Evolutionary conservation across 1,140 invertebrate genomes (phyloP).

Genomic region (Dendrolimus punctatus): DNA sequence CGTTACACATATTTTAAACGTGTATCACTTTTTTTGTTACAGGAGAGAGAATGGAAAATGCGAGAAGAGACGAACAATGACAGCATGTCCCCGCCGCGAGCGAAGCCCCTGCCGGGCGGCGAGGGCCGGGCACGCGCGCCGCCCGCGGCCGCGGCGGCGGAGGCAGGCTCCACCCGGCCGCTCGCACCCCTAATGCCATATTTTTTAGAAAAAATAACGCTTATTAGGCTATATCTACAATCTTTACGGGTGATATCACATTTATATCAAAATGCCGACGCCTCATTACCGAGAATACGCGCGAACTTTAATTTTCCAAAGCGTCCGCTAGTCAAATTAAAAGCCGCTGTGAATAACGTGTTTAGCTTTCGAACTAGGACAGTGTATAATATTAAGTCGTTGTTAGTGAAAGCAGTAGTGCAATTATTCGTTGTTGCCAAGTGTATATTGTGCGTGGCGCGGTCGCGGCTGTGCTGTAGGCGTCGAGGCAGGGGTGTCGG

Average conservation of each 20-base stretch:
- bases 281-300: slow-evolving; percentile 34
- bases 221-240: slow-evolving; percentile 63
- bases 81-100: slow-evolving; percentile 61
- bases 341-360: slow-evolving; percentile 38
- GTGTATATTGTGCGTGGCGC: slow-evolving; percentile 39
- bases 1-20: not conserved
- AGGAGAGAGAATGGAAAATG: slow-evolving; percentile 66
- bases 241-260: slow-evolving; percentile 43
- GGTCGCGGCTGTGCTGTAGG: slow-evolving; percentile 16
- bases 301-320: slow-evolving; percentile 63
- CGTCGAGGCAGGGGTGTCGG: slow-evolving; percentile 14
- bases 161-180: slow-evolving; percentile 25
- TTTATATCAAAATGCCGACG: slow-evolving; percentile 30
- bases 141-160: slow-evolving; percentile 30
- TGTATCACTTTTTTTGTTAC: slow-evolving; percentile 35
- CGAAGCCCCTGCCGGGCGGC: slow-evolving; percentile 49
- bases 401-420: slow-evolving; percentile 63
- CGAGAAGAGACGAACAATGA: slow-evolving; percentile 59
- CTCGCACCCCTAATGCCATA: slow-evolving; percentile 30
- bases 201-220: slow-evolving; percentile 52
- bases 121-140: slow-evolving; percentile 42
- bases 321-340: slow-evolving; percentile 68
- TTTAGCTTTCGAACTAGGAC: slow-evolving; percentile 60
- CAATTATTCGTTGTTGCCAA: slow-evolving; percentile 69
- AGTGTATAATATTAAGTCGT: slow-evolving; percentile 48